These are phyloP conservation scores for Bucorvus abyssinicus DNA, from an alignment of 2,797 vertebrate species.

Conservation along the genomic window DNA sequence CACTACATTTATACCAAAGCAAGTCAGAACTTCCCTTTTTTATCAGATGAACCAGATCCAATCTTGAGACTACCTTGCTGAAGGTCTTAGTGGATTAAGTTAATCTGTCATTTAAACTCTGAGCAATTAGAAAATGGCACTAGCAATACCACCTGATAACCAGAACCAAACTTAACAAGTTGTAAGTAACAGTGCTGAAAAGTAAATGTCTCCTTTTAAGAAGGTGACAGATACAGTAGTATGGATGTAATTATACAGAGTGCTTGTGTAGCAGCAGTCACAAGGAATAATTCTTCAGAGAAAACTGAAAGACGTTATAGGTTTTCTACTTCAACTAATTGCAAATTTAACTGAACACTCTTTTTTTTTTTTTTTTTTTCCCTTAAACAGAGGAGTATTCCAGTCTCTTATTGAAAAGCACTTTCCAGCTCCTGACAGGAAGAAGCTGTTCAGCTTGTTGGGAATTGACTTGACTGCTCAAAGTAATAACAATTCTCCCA, in stretches of 20 bases:
- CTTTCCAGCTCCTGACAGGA: slow-evolving; percentile 97
- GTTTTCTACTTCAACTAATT: not conserved
- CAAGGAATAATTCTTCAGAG: not conserved
- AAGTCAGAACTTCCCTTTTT: not conserved
- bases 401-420: slow-evolving; percentile 98
- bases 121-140: not conserved
- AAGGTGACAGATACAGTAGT: not conserved
- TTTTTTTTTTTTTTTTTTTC: not conserved
- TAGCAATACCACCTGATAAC: not conserved
- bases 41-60: not conserved
- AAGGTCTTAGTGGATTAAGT: not conserved
- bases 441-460: slow-evolving; percentile 94
- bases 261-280: not conserved
- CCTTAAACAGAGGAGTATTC: slow-evolving; percentile 87
- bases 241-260: not conserved
- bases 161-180: not conserved
- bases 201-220: not conserved
- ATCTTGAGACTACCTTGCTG: not conserved
- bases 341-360: not conserved
- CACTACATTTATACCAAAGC: not conserved
- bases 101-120: not conserved
- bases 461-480: slow-evolving; percentile 92
- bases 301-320: not conserved
- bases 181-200: not conserved
- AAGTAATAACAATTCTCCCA: slow-evolving; percentile 87